These are phyloP conservation scores for Lasioglossum morio DNA, from an alignment of 2,888 invertebrate species.

Conservation along the genomic window DNA sequence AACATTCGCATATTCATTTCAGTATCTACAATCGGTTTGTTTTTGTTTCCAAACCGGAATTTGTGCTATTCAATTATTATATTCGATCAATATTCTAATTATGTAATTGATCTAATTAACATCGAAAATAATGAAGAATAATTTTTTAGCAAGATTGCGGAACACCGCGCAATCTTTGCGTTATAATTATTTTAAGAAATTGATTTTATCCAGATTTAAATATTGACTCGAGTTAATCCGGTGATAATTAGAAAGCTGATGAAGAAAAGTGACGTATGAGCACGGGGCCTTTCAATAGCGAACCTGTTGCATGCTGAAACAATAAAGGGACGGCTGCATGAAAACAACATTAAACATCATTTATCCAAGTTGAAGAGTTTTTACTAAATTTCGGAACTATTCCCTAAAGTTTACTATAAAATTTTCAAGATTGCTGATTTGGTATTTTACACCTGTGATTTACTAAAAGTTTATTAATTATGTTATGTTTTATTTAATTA, in stretches of 20 bases:
- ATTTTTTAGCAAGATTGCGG: background rate
- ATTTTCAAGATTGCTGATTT: background rate
- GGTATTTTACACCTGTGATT: background rate
- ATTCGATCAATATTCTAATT: background rate
- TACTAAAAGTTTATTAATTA: too few species aligned
- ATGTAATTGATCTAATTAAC: too few species aligned
- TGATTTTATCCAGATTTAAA: background rate
- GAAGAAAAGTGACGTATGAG: background rate
- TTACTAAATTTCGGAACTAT: background rate
- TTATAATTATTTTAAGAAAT: background rate
- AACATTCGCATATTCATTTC: background rate
- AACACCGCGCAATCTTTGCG: background rate
- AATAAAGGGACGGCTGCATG: background rate
- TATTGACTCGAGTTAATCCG: background rate
- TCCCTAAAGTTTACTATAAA: background rate
- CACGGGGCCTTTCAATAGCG: background rate
- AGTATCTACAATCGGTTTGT: background rate
- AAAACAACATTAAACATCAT: background rate
- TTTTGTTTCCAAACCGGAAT: background rate
- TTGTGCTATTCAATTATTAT: background rate
- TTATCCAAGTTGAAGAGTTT: background rate
- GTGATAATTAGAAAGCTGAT: background rate
- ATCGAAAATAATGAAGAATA: background rate
- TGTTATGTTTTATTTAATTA: too few species aligned
- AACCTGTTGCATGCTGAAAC: background rate